These are phyloP conservation scores for Hapalemur alaotrensis DNA, from an alignment of 2,797 vertebrate species.

Conservation along the genomic window DNA sequence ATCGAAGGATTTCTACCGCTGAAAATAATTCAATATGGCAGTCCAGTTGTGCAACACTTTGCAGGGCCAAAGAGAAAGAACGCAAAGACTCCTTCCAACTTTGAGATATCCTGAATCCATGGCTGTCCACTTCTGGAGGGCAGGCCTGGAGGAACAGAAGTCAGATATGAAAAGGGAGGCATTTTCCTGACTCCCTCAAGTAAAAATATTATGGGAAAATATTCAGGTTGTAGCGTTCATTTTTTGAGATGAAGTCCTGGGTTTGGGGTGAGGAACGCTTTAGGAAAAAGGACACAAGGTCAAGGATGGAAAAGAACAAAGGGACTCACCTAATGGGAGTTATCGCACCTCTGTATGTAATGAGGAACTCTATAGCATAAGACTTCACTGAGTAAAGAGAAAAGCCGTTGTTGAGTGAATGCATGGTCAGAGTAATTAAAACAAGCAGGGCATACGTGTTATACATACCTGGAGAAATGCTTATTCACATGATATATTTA, in stretches of 20 bases:
- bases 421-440: not conserved
- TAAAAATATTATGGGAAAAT: not conserved
- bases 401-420: not conserved
- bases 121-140: not conserved
- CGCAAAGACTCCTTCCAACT: not conserved
- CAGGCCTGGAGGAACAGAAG: not conserved
- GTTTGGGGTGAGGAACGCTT: not conserved
- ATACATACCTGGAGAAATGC: not conserved
- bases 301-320: not conserved
- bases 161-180: not conserved
- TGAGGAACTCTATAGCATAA: not conserved
- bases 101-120: not conserved
- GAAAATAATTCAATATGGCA: slow-evolving; percentile 34
- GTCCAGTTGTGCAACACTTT: not conserved
- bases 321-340: not conserved
- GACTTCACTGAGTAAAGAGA: not conserved
- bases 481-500: not conserved
- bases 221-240: not conserved
- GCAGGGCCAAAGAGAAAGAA: not conserved
- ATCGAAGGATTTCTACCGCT: slow-evolving; percentile 10
- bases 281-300: not conserved
- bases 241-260: not conserved
- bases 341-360: not conserved
- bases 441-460: not conserved
- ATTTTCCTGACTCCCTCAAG: not conserved